Evolutionary conservation across 1,140 invertebrate species (phyloP).

Genomic region (Amphibalanus amphitrite): DNA sequence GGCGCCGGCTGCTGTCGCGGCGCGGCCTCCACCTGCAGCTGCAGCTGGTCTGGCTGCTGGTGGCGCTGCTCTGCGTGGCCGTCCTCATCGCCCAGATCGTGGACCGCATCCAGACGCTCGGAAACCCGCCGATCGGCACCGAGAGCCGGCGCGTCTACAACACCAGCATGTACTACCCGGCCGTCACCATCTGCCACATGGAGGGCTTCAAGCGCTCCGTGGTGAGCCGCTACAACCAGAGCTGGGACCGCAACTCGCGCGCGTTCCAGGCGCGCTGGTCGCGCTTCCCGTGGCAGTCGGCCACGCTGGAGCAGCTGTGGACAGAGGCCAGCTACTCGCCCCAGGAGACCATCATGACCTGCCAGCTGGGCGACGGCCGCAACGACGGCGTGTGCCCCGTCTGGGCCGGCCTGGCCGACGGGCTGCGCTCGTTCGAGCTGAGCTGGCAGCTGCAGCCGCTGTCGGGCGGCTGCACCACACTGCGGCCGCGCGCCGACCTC

Average conservation of each 20-base stretch:
- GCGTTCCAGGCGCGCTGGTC: background rate
- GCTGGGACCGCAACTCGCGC: background rate
- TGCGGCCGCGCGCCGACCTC: background rate
- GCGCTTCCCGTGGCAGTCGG: background rate
- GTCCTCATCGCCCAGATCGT: background rate
- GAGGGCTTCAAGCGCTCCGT: background rate
- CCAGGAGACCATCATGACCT: background rate
- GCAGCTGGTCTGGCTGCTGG: background rate
- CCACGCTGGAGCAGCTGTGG: background rate
- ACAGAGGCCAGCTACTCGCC: background rate
- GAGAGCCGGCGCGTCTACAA: background rate
- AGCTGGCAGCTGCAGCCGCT: background rate
- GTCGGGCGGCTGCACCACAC: background rate
- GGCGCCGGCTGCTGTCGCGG: background rate
- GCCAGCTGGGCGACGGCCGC: background rate
- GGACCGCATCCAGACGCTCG: background rate
- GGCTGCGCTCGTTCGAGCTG: background rate
- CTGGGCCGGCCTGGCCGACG: background rate
- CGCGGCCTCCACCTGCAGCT: background rate
- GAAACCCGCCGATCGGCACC: background rate
- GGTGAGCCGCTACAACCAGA: background rate
- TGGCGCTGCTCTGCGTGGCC: background rate
- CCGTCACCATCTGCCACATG: background rate
- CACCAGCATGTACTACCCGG: background rate
- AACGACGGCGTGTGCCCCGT: background rate